Evolutionary conservation across 2,888 invertebrate genomes (phyloP).

Genomic region (Chironomus riparius): DNA sequence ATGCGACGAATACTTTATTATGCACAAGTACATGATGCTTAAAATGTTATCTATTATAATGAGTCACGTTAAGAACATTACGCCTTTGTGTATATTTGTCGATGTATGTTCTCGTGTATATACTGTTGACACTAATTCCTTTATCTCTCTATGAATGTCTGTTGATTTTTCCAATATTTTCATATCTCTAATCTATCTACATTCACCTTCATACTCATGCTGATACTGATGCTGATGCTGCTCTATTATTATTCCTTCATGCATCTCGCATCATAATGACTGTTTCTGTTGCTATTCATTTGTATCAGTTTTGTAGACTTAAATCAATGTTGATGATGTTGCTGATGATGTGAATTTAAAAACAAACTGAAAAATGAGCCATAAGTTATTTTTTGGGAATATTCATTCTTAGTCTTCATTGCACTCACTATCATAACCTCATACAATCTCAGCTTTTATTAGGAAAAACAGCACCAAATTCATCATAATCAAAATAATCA

Average conservation of each 20-base stretch:
- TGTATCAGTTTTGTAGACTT: too few species aligned
- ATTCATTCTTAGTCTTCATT: too few species aligned
- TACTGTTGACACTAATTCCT: not conserved
- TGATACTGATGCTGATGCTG: not conserved
- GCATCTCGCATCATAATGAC: not conserved
- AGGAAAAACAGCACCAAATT: too few species aligned
- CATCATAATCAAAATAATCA: too few species aligned
- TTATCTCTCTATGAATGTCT: not conserved
- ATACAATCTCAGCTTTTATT: too few species aligned
- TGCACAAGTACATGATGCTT: not conserved
- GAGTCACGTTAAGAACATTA: not conserved
- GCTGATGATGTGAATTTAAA: too few species aligned
- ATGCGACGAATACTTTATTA: not conserved
- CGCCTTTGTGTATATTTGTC: not conserved
- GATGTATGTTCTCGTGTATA: not conserved
- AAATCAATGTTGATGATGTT: too few species aligned
- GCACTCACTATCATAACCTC: too few species aligned
- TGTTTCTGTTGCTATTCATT: not conserved
- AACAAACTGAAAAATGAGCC: too few species aligned
- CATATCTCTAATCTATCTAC: too few species aligned
- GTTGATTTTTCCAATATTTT: not conserved
- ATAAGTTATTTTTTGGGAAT: too few species aligned
- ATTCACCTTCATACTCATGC: not conserved
- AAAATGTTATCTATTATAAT: not conserved
- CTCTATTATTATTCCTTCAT: not conserved